Evolutionary conservation across 2,888 invertebrate genomes (phyloP).

Genomic region (Petrolisthes cinctipes): DNA sequence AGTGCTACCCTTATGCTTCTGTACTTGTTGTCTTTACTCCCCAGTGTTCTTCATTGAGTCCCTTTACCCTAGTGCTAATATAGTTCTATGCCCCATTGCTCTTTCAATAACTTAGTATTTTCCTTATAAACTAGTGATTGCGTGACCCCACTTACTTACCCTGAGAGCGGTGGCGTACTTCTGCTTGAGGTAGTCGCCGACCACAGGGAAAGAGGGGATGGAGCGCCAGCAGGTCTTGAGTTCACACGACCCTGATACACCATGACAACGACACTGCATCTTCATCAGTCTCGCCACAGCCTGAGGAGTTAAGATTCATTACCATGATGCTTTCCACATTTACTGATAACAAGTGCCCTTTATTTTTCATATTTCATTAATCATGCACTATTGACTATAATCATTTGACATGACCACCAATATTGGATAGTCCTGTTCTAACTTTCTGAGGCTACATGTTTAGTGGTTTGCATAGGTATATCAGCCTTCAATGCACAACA

Average conservation of each 20-base stretch:
- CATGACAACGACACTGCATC: constrained; percentile 75
- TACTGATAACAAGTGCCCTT: not conserved
- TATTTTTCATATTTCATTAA: not conserved
- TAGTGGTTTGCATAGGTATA: too few species aligned
- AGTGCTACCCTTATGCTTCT: too few species aligned
- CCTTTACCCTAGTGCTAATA: too few species aligned
- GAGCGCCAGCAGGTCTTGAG: constrained; percentile 76
- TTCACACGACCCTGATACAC: constrained; percentile 75
- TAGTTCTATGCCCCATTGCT: too few species aligned
- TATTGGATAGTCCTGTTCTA: too few species aligned
- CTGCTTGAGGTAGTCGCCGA: constrained; percentile 73
- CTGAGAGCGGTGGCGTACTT: constrained; percentile 72
- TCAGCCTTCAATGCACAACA: too few species aligned
- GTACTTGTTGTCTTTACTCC: too few species aligned
- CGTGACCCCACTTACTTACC: not conserved
- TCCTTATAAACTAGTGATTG: too few species aligned
- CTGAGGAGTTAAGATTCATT: constrained; percentile 67
- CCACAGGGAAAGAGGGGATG: constrained; percentile 73
- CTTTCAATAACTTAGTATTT: too few species aligned
- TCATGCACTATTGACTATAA: not conserved
- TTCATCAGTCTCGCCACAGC: constrained; percentile 72
- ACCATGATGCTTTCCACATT: not conserved
- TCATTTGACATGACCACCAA: not conserved
- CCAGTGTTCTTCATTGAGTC: too few species aligned
- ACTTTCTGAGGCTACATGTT: not conserved